phyloP scores from a whole-genome alignment of 2,113 vertebrate genomes.

The Tympanuchus pallidicinctus region DNA sequence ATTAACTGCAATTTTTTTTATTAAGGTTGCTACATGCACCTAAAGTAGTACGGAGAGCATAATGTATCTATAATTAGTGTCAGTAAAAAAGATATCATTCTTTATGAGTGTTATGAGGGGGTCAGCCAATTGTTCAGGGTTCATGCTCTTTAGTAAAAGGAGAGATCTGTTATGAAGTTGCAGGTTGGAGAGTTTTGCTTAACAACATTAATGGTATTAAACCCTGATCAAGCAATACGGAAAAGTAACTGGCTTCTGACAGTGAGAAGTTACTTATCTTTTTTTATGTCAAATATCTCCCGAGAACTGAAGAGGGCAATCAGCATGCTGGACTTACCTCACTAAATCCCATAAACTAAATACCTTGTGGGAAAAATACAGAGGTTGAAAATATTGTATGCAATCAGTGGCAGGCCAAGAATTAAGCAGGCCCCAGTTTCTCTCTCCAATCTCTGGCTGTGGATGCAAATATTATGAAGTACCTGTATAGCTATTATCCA shows the following conservation, averaged over 20 bases:
- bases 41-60: neutral
- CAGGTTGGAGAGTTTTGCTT: neutral
- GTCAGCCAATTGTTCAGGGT: neutral
- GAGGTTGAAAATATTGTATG: neutral
- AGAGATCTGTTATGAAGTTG: neutral
- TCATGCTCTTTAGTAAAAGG: neutral
- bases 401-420: neutral
- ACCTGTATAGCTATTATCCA: neutral
- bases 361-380: neutral
- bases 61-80: conserved; percentile 28
- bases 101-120: conserved; percentile 18
- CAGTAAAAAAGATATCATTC: conserved; percentile 1
- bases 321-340: neutral
- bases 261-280: neutral
- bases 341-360: neutral
- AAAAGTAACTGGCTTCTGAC: neutral
- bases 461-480: neutral
- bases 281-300: neutral
- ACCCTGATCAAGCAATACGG: neutral
- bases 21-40: neutral
- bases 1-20: neutral
- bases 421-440: neutral
- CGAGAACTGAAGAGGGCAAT: neutral
- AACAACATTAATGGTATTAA: neutral
- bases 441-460: neutral